These are phyloP conservation scores for Drosophila barbarae DNA, from an alignment of 2,888 invertebrate species.

Conservation along the genomic window DNA sequence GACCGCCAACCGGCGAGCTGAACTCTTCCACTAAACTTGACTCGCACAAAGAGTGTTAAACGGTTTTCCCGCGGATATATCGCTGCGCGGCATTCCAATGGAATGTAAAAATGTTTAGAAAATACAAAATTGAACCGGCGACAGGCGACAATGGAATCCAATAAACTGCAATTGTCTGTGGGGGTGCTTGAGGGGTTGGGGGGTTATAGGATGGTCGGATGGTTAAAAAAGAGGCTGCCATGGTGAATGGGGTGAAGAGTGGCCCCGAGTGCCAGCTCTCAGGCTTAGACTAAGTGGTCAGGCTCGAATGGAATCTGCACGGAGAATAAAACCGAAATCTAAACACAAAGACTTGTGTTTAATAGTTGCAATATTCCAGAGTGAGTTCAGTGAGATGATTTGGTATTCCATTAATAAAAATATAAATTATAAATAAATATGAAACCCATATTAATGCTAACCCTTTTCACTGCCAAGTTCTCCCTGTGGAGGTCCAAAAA, in stretches of 20 bases:
- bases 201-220: conserved; percentile 5
- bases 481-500: neutral
- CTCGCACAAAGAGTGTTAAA: conserved; percentile 60
- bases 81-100: neutral
- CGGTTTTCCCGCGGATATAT: conserved; percentile 38
- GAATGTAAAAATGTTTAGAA: conserved; percentile 62
- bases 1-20: conserved; percentile 28
- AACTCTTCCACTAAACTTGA: conserved; percentile 63
- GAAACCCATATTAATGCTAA: neutral
- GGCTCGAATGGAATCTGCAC: conserved; percentile 37
- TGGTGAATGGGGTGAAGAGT: conserved; percentile 57
- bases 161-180: conserved; percentile 53
- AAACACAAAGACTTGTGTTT: neutral
- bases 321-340: conserved; percentile 7
- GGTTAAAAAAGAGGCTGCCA: conserved; percentile 5
- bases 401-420: neutral
- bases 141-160: conserved; percentile 56
- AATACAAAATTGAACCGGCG: conserved; percentile 51
- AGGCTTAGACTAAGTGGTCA: conserved; percentile 58
- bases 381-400: neutral
- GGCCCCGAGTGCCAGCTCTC: conserved; percentile 44
- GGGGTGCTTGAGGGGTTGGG: conserved; percentile 6
- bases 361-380: neutral
- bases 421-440: neutral
- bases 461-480: neutral